Evolutionary conservation across 1,140 invertebrate species (phyloP).

Genomic region (Dreissena rostriformis): DNA sequence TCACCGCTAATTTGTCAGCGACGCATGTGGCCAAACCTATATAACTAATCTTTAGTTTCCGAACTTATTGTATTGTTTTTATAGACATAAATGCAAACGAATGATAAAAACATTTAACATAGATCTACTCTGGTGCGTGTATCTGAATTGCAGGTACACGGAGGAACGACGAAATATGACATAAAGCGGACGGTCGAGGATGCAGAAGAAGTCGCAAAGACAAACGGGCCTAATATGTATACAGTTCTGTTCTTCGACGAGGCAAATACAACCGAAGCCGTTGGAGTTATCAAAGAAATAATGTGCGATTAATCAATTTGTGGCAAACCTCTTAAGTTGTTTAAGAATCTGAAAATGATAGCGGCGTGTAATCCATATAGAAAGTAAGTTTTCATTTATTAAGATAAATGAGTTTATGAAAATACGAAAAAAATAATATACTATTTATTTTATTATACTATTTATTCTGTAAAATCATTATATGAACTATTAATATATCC

Average conservation of each 20-base stretch:
- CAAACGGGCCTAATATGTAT: conserved; percentile 48
- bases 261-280: conserved; percentile 76
- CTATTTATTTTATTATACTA: too few species aligned
- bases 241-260: conserved; percentile 78
- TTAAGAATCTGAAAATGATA: conserved; percentile 68
- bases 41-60: too few species aligned
- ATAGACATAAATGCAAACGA: too few species aligned
- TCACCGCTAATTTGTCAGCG: too few species aligned
- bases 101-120: too few species aligned
- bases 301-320: conserved; percentile 74
- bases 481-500: too few species aligned
- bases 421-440: too few species aligned
- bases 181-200: conserved; percentile 66
- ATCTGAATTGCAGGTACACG: conserved; percentile 67
- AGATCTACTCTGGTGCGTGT: too few species aligned
- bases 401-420: too few species aligned
- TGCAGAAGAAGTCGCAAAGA: conserved; percentile 63
- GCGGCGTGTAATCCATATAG: conserved; percentile 77
- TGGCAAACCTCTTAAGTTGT: conserved; percentile 60
- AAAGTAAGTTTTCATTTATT: conserved; percentile 46
- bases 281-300: conserved; percentile 77
- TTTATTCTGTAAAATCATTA: too few species aligned
- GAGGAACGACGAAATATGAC: conserved; percentile 70
- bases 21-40: too few species aligned
- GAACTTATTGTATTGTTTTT: too few species aligned